Conservation (phyloP, 2,797 vertebrate species). For the Helarctos malayanus region DNA sequence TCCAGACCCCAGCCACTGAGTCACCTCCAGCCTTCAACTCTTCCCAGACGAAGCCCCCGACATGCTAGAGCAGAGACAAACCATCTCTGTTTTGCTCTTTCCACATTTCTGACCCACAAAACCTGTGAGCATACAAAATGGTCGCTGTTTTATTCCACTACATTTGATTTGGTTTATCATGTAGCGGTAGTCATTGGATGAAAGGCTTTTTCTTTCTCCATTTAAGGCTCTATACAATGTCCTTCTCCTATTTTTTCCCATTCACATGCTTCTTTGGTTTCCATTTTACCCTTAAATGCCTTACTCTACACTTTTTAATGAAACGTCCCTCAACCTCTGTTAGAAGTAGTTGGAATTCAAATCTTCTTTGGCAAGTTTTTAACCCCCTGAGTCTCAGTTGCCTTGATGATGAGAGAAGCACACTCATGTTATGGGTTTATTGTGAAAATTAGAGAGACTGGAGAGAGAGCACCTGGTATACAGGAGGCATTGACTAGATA, state of each 20-base stretch:
- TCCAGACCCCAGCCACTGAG: not conserved
- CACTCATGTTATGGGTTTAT: not conserved
- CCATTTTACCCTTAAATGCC: slow-evolving; percentile 24
- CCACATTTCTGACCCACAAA: not conserved
- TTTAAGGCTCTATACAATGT: not conserved
- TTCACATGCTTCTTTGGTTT: not conserved
- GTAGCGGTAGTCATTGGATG: not conserved
- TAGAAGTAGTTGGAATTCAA: slow-evolving; percentile 3
- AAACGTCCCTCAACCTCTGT: not conserved
- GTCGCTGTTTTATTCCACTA: not conserved
- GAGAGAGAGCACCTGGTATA: not conserved
- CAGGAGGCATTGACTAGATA: not conserved
- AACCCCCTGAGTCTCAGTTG: not conserved
- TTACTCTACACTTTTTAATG: slow-evolving; percentile 14
- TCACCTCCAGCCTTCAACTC: not conserved
- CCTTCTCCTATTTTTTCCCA: not conserved
- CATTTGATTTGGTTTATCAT: slow-evolving; percentile 22
- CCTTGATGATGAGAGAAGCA: not conserved
- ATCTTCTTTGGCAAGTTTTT: slow-evolving; percentile 35
- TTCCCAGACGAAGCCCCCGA: not conserved
- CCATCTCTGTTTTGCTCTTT: not conserved
- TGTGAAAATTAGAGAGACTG: not conserved
- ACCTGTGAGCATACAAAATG: not conserved
- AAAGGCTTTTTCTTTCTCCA: not conserved
- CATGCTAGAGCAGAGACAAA: not conserved